Evolutionary conservation across 64 coral and sea anemone species (phyloP), one percentile per base, ranked within the genome.

Genomic region (Hydrozoanthus tunicans): DNA sequence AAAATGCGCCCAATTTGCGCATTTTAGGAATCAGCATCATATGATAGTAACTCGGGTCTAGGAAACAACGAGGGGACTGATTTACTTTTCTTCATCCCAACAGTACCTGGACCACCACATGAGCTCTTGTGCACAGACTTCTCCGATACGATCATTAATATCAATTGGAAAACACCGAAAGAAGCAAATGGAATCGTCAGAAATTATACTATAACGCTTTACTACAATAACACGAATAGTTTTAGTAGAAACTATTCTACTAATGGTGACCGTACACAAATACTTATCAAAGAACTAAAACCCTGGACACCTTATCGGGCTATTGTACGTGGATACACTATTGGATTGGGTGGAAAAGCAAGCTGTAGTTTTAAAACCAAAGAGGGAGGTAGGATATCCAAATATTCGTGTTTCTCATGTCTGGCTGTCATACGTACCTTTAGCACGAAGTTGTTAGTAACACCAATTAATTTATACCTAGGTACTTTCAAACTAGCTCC

Each of bases 301-400:
- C 79, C 79, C 10, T 81, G 79, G 79, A 81, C 79, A 62, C 32
- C 59, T 61, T 81, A 81, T 25, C 79, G 24, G 20, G 26, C 62
- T 9, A 43, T 9, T 1, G 24, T 81, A 62, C 79, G 79, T 43
- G 79, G 79, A 63, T 63, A 51, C 26, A 81, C 79, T 11, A 14
- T 81, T n/a, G 79, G 59, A 32, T 0, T 63, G 10, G 79, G 79
- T 6, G 58, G 62, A 43, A 59, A 32, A 61, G 59, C 79, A 9
- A 81, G 59, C 58, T 81, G 58, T 15, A 81, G 3, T 13, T 59
- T 81, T 61, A 81, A 24, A 43, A 27, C 79, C 6, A 51, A 62
- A 24, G 24, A 81, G 27, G 79, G 79, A 81, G 79, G 79, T 81
- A 81, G 1, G 58, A 76, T 23, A 8, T 26, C 32, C 32, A 43